These are phyloP conservation scores for Camponotus pennsylvanicus DNA, from an alignment of 1,140 invertebrate species.

Conservation along the genomic window DNA sequence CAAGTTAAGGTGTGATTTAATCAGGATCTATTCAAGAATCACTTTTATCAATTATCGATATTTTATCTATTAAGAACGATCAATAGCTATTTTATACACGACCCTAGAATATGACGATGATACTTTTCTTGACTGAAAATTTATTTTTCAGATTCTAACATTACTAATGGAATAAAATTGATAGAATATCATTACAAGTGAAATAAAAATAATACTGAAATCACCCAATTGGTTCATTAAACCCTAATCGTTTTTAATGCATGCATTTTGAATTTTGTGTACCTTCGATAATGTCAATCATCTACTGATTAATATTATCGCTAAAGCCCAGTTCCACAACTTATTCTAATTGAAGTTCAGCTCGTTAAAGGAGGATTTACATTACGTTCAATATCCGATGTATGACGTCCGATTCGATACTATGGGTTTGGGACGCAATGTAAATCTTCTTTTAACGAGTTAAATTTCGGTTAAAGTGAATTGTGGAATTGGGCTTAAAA, in stretches of 20 bases:
- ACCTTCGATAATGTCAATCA: slow-evolving; percentile 28
- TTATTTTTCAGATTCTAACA: not conserved
- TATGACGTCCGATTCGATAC: too few relatives aligned
- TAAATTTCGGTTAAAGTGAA: too few relatives aligned
- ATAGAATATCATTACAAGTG: not conserved
- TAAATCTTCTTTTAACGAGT: too few relatives aligned
- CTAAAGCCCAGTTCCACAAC: not conserved
- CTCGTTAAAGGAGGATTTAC: too few relatives aligned
- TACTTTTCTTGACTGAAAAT: too few relatives aligned
- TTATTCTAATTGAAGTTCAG: too few relatives aligned
- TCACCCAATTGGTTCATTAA: slow-evolving; percentile 1
- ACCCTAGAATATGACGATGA: too few relatives aligned
- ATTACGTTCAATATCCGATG: too few relatives aligned
- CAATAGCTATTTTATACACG: not conserved
- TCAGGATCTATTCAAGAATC: not conserved
- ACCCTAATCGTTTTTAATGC: not conserved
- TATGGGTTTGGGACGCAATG: too few relatives aligned
- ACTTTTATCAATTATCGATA: not conserved
- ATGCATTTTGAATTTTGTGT: not conserved
- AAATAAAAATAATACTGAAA: not conserved
- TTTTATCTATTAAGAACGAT: not conserved
- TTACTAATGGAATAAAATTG: too few relatives aligned
- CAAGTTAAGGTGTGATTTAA: not conserved
- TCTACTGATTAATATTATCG: slow-evolving; percentile 19
- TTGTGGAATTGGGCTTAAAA: too few relatives aligned